Percentiles rank a stretch among this genome's conserved stretches.
These are phyloP conservation scores for Pyrrhura leucotis DNA, from an alignment of 2,797 vertebrate genomes.

Conservation along the genomic window DNA sequence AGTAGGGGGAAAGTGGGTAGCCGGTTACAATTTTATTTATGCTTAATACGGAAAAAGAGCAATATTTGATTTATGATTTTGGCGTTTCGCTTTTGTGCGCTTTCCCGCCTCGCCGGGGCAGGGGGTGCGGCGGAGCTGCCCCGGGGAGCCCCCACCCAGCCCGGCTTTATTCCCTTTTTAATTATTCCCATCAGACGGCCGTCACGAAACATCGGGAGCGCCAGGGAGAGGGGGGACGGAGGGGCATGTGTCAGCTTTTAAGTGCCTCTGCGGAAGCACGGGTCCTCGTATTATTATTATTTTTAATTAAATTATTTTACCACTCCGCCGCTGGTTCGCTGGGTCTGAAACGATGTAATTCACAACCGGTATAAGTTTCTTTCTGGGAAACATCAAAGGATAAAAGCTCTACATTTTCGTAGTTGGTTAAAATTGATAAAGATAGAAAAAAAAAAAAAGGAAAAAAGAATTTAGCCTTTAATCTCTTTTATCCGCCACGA, in stretches of 20 bases:
- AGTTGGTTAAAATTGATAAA: slow-evolving; percentile 75
- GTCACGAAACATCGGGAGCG: slow-evolving; percentile 38
- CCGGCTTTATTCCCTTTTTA: slow-evolving; percentile 40
- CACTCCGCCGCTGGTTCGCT: slow-evolving; percentile 53
- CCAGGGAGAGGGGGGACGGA: slow-evolving; percentile 49
- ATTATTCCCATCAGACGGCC: slow-evolving; percentile 52
- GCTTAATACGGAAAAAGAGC: slow-evolving; percentile 20
- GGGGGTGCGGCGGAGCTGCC: not conserved
- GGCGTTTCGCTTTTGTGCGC: slow-evolving; percentile 16
- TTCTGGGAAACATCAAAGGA: slow-evolving; percentile 77
- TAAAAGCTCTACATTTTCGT: slow-evolving; percentile 73
- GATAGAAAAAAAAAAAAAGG: not conserved
- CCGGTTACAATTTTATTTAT: slow-evolving; percentile 74
- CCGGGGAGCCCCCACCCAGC: not conserved
- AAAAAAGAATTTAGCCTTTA: slow-evolving; percentile 75
- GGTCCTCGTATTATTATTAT: slow-evolving; percentile 66
- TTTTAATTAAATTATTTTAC: slow-evolving; percentile 80
- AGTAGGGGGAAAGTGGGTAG: slow-evolving; percentile 63
- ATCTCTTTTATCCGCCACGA: slow-evolving; percentile 78
- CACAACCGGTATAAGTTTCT: slow-evolving; percentile 70
- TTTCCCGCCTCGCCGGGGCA: not conserved
- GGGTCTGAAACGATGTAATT: slow-evolving; percentile 72
- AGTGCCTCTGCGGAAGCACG: slow-evolving; percentile 66
- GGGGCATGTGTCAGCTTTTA: slow-evolving; percentile 67
- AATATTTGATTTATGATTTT: slow-evolving; percentile 5